Base-by-base conservation (phyloP, 2,888 invertebrate genomes). In the Entomobrya multifasciata region DNA sequence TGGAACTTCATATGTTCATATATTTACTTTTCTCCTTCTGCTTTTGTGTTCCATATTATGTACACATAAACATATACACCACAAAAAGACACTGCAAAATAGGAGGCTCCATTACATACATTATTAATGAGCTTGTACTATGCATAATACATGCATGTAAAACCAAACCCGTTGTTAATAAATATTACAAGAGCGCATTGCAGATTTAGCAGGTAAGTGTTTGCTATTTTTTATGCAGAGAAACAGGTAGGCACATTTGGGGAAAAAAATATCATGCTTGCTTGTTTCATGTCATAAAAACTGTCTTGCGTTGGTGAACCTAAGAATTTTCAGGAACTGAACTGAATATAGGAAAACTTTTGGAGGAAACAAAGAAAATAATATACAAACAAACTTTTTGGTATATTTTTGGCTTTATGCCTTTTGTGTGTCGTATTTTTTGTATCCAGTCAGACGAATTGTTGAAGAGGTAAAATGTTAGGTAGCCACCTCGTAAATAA, bases 121-220 rank as follows among this genome's bases (percentile, higher is more conserved):
- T 41, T 57, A 77, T 77, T 77, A 57, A 77, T 77, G 55, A 77
- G 60, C 17, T 70, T 70, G 27, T 44, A 15, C 22, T 44, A 84
- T 84, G 67, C 62, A 84, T 84, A 27, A 78, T 70, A 57, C 49
- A 78, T 78, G 67, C 78, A 52, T 74, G 74, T 83, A 52, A 57
- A 77, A 78, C 27, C 30, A 62, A 62, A 17, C 49, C 17, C 17
- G 10, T 36, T 36, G 8, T 36, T 6, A 36, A 36, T 36, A 36
- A 36, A 36, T 36, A 36, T 36, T n/a, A 36, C 4, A 36, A 6
- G 36, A 36, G 36, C 36, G 36, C 36, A 36, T 36, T 36, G 70
- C 70, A 70, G 47, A 70, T 70, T 36, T 36, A 36, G 36, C 36
- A 36, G 44, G 44, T 22, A 22, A 22, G 49, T 72, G 25, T 20